Evolutionary conservation across 2,797 vertebrate species (phyloP).

Genomic region (Oophaga sylvatica): DNA sequence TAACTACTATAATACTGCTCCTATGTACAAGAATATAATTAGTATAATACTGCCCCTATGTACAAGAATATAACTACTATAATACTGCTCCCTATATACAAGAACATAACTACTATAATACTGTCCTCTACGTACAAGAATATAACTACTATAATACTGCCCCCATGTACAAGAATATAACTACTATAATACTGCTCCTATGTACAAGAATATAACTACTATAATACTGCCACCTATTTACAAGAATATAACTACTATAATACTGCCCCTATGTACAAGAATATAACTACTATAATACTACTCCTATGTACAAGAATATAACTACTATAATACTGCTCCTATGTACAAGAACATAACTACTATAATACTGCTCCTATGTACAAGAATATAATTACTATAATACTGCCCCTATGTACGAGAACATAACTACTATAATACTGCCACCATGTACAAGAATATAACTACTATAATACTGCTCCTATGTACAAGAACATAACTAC

Average conservation of each 20-base stretch:
- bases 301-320: background rate
- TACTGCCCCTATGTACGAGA: no score
- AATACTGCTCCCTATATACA: background rate
- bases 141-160: slow-evolving; percentile 12
- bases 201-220: slow-evolving; percentile 11
- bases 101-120: background rate
- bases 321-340: background rate
- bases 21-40: background rate
- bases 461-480: background rate
- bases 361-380: background rate
- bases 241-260: background rate
- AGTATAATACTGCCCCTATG: background rate
- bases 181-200: background rate
- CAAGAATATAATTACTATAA: background rate
- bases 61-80: slow-evolving; percentile 13
- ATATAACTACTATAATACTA: slow-evolving; percentile 11
- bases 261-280: no score
- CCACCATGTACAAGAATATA: background rate
- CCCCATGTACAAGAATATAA: background rate
- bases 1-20: slow-evolving; percentile 9
- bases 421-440: slow-evolving; percentile 12
- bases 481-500: background rate
- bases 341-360: slow-evolving; percentile 7
- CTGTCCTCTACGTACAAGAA: background rate
- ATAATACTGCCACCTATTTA: background rate